Percentiles rank a stretch among this genome's conserved stretches.
Conservation (phyloP, 2,113 vertebrate genomes). For the Mastomys natalensis region DNA sequence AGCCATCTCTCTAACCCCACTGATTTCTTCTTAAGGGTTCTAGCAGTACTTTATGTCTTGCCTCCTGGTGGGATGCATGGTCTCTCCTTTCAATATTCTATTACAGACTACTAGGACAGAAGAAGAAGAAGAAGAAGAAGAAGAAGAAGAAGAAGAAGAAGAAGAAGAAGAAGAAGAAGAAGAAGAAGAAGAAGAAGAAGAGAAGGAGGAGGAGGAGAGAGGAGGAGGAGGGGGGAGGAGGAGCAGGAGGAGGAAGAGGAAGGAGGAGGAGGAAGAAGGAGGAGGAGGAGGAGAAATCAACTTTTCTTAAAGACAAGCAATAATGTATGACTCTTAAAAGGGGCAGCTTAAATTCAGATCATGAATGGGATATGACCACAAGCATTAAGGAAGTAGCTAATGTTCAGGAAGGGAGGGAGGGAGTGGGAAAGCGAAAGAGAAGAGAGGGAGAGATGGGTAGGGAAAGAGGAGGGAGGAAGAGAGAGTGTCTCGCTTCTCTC, state of each 20-base stretch:
- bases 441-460: no score
- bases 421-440: background rate
- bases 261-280: no score
- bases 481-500: background rate
- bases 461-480: fast-evolving
- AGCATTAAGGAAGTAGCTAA: background rate
- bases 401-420: background rate
- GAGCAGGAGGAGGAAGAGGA: no score
- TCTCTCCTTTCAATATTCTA: background rate
- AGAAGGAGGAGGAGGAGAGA: background rate
- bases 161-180: no score
- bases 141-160: no score
- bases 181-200: no score
- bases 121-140: background rate
- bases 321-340: constrained; percentile 11
- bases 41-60: background rate
- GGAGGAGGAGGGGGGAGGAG: no score
- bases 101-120: background rate
- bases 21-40: background rate
- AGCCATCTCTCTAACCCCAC: no score
- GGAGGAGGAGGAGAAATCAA: background rate
- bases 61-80: background rate
- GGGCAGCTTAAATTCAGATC: background rate
- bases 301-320: background rate
- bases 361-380: background rate